A percentile compares a stretch with the other conserved stretches of the same genome.
Conservation (phyloP, 1,140 invertebrate genomes). For the Spodoptera frugiperda region DNA sequence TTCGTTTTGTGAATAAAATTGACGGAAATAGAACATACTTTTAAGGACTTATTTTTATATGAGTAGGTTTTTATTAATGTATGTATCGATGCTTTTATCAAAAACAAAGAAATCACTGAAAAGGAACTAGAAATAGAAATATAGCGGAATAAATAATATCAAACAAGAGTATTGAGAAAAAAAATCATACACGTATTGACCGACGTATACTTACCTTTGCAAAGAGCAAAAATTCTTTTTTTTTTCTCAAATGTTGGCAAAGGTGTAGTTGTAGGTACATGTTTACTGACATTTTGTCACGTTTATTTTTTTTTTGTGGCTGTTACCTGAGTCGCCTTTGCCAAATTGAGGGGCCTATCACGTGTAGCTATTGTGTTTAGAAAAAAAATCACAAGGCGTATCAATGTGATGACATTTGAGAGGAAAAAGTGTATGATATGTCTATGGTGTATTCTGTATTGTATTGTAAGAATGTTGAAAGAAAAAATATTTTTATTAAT, state of each 20-base stretch:
- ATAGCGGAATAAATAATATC: not conserved
- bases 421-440: conserved; percentile 55
- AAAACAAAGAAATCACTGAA: no score
- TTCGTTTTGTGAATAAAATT: no score
- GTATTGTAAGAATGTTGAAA: not conserved
- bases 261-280: conserved; percentile 75
- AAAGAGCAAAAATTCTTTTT: conserved; percentile 53
- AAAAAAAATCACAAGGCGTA: conserved; percentile 68
- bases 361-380: conserved; percentile 63
- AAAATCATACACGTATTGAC: conserved; percentile 29
- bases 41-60: no score
- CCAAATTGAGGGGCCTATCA: conserved; percentile 74
- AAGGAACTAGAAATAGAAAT: no score
- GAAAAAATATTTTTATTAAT: not conserved
- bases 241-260: conserved; percentile 56
- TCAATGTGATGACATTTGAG: conserved; percentile 74
- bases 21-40: no score
- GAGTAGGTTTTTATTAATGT: no score
- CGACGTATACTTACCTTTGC: not conserved
- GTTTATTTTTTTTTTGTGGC: conserved; percentile 79
- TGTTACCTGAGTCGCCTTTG: conserved; percentile 77
- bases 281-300: conserved; percentile 85
- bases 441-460: conserved; percentile 23
- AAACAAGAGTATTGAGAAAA: not conserved
- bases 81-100: not conserved